These are phyloP conservation scores for Leptothorax acervorum DNA, from an alignment of 2,888 invertebrate species.

Conservation along the genomic window DNA sequence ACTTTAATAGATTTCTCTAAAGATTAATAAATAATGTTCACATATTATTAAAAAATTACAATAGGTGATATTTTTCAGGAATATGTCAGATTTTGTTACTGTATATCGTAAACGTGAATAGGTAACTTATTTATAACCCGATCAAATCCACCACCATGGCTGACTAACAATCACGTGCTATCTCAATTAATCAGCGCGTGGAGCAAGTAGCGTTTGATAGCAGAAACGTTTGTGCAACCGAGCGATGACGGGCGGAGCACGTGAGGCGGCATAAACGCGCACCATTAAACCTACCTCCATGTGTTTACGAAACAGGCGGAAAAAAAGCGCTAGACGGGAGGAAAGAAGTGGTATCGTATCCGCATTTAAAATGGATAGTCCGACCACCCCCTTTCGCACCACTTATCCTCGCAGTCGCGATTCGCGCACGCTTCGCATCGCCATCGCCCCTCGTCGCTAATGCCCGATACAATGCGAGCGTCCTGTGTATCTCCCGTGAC, in stretches of 20 bases:
- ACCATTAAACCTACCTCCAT: constrained; percentile 65
- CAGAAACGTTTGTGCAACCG: constrained; percentile 69
- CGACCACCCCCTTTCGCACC: constrained; percentile 18
- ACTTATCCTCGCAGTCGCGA: constrained; percentile 67
- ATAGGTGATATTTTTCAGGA: not conserved
- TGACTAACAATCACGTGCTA: constrained; percentile 9
- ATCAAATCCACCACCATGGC: not conserved
- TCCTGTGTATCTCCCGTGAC: not conserved
- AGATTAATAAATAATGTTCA: not conserved
- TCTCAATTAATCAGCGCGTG: constrained; percentile 54
- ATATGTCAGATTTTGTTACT: not conserved
- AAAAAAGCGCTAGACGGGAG: constrained; percentile 19
- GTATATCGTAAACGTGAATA: not conserved
- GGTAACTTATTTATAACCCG: constrained; percentile 6
- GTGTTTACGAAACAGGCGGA: constrained; percentile 51
- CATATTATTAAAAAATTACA: not conserved
- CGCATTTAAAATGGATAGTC: constrained; percentile 59
- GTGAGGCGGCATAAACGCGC: constrained; percentile 73
- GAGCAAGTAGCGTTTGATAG: constrained; percentile 11
- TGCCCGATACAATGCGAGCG: constrained; percentile 9
- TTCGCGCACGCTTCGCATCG: constrained; percentile 44
- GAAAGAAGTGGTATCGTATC: constrained; percentile 51
- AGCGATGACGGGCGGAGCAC: constrained; percentile 67
- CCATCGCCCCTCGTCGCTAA: constrained; percentile 51
- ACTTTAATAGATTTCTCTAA: not conserved